Evolutionary conservation across 2,797 vertebrate genomes (phyloP).

Genomic region (Amazona finschi): DNA sequence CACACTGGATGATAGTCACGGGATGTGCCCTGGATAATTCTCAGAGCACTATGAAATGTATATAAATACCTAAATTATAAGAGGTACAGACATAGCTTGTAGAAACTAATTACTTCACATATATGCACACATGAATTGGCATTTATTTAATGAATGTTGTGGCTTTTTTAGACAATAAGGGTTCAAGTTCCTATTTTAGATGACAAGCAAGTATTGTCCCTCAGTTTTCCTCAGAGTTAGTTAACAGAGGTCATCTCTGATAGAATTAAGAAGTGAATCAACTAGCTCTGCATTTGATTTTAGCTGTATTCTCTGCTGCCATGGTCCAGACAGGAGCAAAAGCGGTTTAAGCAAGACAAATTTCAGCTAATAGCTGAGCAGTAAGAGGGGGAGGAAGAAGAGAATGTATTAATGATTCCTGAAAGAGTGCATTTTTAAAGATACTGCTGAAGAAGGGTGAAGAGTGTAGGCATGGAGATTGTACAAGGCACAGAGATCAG

Average conservation of each 20-base stretch:
- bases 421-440: constrained; percentile 27
- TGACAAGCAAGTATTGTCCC: background rate
- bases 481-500: constrained; percentile 25
- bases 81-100: background rate
- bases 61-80: background rate
- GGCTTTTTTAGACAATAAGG: background rate
- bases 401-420: background rate
- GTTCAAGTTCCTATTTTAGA: background rate
- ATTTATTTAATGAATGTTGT: background rate
- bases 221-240: background rate
- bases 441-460: background rate
- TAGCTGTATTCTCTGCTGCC: background rate
- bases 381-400: background rate
- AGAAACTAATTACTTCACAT: background rate
- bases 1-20: background rate
- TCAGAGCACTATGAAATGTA: background rate
- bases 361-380: constrained; percentile 31
- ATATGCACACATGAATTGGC: background rate
- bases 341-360: background rate
- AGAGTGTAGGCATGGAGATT: background rate
- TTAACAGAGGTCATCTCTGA: background rate
- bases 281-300: background rate
- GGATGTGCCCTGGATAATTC: background rate
- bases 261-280: background rate
- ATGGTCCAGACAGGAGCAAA: background rate